Evolutionary conservation across 2,113 vertebrate genomes (phyloP).

Genomic region (Cacatua alba): DNA sequence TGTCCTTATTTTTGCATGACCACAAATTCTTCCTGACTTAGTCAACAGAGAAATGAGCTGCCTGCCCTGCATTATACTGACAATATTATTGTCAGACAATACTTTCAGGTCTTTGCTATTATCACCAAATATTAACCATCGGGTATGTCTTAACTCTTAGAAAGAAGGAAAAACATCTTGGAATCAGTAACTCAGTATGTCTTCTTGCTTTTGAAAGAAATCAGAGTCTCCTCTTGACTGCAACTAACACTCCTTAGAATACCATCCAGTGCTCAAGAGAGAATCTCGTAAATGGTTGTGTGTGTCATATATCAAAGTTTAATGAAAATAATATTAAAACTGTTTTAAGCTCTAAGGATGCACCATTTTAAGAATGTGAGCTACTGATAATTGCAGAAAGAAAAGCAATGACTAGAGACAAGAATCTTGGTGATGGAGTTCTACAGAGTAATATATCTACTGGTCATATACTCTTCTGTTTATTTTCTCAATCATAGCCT

Average conservation of each 20-base stretch:
- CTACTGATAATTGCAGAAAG: not conserved
- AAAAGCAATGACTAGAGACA: not conserved
- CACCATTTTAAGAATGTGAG: not conserved
- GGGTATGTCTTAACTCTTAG: not conserved
- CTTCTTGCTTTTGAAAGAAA: not conserved
- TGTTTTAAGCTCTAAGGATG: not conserved
- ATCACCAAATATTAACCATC: not conserved
- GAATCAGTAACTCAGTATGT: not conserved
- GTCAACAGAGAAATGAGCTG: not conserved
- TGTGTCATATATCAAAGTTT: not conserved
- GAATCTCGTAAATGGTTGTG: not conserved
- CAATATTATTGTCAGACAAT: not conserved
- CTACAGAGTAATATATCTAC: not conserved
- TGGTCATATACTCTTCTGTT: not conserved
- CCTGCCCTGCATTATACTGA: not conserved
- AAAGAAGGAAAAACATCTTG: not conserved
- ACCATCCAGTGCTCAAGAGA: not conserved
- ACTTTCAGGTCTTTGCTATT: not conserved
- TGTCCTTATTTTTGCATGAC: not conserved
- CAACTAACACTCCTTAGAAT: not conserved
- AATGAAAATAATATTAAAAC: not conserved
- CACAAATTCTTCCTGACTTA: not conserved
- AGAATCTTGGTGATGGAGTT: not conserved
- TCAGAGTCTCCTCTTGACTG: not conserved
- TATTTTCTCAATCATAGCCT: not conserved